Conservation (phyloP, 2,113 vertebrate genomes). For the Tichodroma muraria region DNA sequence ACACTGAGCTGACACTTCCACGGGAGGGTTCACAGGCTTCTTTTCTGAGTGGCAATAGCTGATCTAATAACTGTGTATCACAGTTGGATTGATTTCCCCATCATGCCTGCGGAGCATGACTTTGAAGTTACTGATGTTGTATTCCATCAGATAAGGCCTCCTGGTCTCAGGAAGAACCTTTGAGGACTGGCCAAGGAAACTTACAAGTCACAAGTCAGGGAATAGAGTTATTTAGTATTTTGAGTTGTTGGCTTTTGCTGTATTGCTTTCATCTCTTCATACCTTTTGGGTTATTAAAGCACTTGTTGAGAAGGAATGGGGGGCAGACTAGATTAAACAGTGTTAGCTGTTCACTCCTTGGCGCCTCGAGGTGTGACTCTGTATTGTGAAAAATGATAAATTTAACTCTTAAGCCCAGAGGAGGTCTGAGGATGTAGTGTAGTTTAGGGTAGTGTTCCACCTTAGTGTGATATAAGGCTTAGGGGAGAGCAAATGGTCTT, state of each 20-base stretch:
- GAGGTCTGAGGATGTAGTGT: neutral
- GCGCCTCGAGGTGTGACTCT: neutral
- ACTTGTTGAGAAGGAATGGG: neutral
- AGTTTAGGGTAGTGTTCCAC: neutral
- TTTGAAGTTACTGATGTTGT: constrained; percentile 43
- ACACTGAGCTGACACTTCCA: neutral
- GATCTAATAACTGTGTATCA: neutral
- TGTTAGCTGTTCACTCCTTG: neutral
- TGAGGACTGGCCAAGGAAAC: constrained; percentile 35
- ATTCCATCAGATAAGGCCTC: constrained; percentile 44
- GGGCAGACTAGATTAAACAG: neutral
- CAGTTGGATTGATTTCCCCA: neutral
- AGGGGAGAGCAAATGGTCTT: neutral
- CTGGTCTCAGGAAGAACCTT: constrained; percentile 30
- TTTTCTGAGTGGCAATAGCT: neutral
- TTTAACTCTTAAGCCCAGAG: neutral
- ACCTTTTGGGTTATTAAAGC: neutral
- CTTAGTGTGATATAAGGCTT: rapidly evolving
- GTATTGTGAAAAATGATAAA: neutral
- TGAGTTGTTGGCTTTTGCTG: neutral
- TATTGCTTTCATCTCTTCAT: neutral
- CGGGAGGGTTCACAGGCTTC: neutral
- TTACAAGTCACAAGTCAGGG: neutral
- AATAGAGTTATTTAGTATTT: neutral
- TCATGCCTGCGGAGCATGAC: neutral